Evolutionary conservation across 1,140 invertebrate species (phyloP).

Genomic region (Drosophila repleta): DNA sequence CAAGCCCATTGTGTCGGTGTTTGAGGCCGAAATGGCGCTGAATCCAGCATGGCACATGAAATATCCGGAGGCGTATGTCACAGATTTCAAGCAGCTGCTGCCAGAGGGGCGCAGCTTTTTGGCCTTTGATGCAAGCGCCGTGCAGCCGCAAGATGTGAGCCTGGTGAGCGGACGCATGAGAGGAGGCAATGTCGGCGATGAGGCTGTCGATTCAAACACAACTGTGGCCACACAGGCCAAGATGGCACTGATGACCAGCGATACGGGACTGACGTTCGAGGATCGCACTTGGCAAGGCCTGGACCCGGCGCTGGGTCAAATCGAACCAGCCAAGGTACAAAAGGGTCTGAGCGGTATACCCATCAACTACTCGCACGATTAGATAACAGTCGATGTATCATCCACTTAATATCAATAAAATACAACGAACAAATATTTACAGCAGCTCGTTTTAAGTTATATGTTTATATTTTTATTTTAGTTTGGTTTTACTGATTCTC

Average conservation of each 20-base stretch:
- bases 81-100: constrained; percentile 91
- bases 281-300: constrained; percentile 90
- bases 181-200: constrained; percentile 54
- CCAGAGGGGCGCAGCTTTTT: constrained; percentile 86
- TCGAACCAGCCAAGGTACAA: constrained; percentile 86
- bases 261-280: constrained; percentile 86
- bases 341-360: constrained; percentile 88
- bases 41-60: constrained; percentile 87
- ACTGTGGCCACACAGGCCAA: constrained; percentile 83
- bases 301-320: constrained; percentile 89
- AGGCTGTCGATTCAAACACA: constrained; percentile 53
- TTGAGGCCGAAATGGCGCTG: constrained; percentile 95
- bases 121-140: constrained; percentile 85
- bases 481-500: constrained; percentile 68
- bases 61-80: constrained; percentile 87
- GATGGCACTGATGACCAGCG: constrained; percentile 85
- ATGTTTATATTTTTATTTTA: constrained; percentile 34
- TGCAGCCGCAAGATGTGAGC: constrained; percentile 87
- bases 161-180: constrained; percentile 88
- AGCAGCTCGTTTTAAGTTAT: constrained; percentile 32
- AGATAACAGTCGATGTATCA: constrained; percentile 13
- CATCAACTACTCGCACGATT: constrained; percentile 85
- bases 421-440: constrained; percentile 29
- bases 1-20: constrained; percentile 95
- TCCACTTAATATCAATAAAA: constrained; percentile 24